Evolutionary conservation across 2,113 vertebrate species (phyloP).

Genomic region (Eurypyga helias): DNA sequence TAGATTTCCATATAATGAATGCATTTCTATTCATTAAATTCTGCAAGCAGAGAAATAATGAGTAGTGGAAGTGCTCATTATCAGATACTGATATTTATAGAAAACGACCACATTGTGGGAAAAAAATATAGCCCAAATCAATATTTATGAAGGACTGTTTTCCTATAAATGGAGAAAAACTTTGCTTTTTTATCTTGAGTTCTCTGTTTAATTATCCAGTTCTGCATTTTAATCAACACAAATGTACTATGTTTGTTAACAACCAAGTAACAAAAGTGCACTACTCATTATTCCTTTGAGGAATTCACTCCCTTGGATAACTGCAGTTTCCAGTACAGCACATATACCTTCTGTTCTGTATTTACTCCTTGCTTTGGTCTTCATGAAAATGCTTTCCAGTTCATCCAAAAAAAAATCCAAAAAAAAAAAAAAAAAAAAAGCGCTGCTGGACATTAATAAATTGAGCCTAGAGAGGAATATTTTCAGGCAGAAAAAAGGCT

Average conservation of each 20-base stretch:
- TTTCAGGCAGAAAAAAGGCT: not conserved
- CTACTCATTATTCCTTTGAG: not conserved
- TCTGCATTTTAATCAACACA: slow-evolving; percentile 48
- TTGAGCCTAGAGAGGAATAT: not conserved
- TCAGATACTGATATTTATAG: slow-evolving; percentile 61
- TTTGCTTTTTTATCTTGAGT: not conserved
- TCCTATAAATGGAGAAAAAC: slow-evolving; percentile 21
- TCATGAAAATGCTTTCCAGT: not conserved
- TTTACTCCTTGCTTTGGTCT: slow-evolving; percentile 23
- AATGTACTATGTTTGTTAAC: slow-evolving; percentile 21
- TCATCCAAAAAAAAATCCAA: not conserved
- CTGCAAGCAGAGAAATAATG: slow-evolving; percentile 59
- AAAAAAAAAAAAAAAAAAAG: too few species aligned
- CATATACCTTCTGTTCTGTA: not conserved
- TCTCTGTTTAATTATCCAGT: slow-evolving; percentile 7
- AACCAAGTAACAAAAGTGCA: not conserved
- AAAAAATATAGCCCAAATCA: not conserved
- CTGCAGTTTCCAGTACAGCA: not conserved
- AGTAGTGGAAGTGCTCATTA: slow-evolving; percentile 43
- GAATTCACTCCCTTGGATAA: not conserved
- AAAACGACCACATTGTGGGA: not conserved
- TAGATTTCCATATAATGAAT: slow-evolving; percentile 66
- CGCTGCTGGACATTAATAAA: not conserved
- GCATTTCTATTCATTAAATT: slow-evolving; percentile 75
- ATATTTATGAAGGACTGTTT: slow-evolving; percentile 33